These are phyloP conservation scores for Gryllus longicercus DNA, from an alignment of 2,888 invertebrate species.

Conservation along the genomic window DNA sequence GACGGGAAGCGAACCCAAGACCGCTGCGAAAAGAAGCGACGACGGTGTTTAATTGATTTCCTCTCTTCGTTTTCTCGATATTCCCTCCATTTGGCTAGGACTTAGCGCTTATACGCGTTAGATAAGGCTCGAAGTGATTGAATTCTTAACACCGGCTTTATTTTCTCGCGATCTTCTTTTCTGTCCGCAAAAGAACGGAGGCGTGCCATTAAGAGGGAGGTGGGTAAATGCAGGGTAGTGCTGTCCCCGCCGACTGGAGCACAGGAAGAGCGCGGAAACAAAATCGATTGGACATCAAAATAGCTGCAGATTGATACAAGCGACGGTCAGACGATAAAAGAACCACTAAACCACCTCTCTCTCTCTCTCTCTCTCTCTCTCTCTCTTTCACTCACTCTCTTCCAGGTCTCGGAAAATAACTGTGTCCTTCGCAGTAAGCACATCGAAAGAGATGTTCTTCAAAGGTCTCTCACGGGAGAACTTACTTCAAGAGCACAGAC, in stretches of 20 bases:
- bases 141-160: neutral
- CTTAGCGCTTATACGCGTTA: neutral
- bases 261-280: neutral
- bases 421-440: neutral
- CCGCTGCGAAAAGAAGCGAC: neutral
- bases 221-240: neutral
- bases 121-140: neutral
- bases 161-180: neutral
- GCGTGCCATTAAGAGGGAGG: neutral
- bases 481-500: neutral
- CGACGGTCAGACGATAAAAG: neutral
- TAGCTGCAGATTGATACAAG: neutral
- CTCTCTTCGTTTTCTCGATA: neutral
- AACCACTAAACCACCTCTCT: neutral
- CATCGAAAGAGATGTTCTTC: neutral
- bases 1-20: too few relatives aligned
- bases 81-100: neutral
- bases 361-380: too few relatives aligned
- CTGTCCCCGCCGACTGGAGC: neutral
- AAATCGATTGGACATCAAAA: neutral
- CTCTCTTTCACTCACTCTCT: neutral
- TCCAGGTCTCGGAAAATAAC: neutral
- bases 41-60: neutral
- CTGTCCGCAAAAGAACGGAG: neutral
- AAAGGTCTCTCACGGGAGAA: slow-evolving; percentile 6